These are phyloP conservation scores for Plutomurus gul DNA, from an alignment of 1,140 invertebrate species.

Conservation along the genomic window DNA sequence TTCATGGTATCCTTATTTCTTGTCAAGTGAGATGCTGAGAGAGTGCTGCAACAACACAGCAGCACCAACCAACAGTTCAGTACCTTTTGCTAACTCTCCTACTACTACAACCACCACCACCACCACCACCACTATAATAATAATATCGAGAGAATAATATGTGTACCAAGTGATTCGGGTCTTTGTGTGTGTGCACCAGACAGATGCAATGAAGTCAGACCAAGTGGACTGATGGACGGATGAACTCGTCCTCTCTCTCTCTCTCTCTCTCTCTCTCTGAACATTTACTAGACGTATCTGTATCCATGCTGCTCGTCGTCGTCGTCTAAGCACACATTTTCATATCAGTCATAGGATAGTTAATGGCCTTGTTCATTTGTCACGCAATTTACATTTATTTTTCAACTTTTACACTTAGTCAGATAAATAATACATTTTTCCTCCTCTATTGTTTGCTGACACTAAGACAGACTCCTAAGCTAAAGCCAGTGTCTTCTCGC, in stretches of 20 bases:
- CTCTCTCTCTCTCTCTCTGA: too few relatives aligned
- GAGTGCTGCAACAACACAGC: neutral
- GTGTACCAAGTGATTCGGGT: neutral
- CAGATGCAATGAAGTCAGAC: neutral
- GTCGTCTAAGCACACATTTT: neutral
- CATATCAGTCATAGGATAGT: conserved; percentile 6
- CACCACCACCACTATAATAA: too few relatives aligned
- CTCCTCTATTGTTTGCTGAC: neutral
- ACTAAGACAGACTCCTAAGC: too few relatives aligned
- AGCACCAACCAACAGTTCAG: neutral
- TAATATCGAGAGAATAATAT: neutral
- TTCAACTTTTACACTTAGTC: neutral
- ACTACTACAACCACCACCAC: neutral
- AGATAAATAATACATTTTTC: too few relatives aligned
- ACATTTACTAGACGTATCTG: conserved; percentile 12
- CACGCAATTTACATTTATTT: conserved; percentile 25
- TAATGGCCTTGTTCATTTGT: conserved; percentile 17
- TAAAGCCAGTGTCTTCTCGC: too few relatives aligned
- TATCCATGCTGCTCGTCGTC: too few relatives aligned
- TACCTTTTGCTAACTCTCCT: neutral
- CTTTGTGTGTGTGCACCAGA: neutral
- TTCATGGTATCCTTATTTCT: conserved; percentile 27
- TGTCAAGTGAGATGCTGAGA: neutral
- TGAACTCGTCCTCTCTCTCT: neutral
- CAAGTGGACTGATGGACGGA: neutral